Conservation (phyloP, 2,888 invertebrate genomes). For the Sinodicranocentrus sp. region DNA sequence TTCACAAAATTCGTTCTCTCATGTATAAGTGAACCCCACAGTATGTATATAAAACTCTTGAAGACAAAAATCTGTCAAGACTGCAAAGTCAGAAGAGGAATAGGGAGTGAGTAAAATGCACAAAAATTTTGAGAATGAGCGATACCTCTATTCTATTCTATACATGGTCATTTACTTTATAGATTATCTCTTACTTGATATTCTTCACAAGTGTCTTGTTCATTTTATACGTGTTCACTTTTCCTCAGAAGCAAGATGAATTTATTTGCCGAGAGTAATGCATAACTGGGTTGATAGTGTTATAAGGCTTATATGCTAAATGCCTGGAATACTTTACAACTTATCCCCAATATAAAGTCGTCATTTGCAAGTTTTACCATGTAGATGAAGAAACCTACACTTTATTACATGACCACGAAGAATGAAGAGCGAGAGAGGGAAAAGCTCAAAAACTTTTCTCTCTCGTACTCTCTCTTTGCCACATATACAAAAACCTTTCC, state of each 20-base stretch:
- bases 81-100: no score
- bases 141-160: no score
- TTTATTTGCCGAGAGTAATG: neutral
- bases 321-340: slow-evolving; percentile 10
- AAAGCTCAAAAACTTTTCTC: neutral
- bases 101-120: no score
- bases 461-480: neutral
- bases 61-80: no score
- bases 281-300: no score
- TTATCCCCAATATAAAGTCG: slow-evolving; percentile 22
- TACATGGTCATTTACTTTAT: no score
- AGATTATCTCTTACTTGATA: slow-evolving; percentile 10
- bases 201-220: slow-evolving; percentile 16
- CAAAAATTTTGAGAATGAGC: no score
- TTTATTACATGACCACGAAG: slow-evolving; percentile 22
- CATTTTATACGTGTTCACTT: slow-evolving; percentile 14
- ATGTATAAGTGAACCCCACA: no score
- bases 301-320: slow-evolving; percentile 6
- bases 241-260: slow-evolving; percentile 28
- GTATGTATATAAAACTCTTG: no score
- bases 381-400: slow-evolving; percentile 25
- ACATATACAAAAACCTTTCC: neutral
- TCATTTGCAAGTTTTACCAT: slow-evolving; percentile 23
- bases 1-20: no score
- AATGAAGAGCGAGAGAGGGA: slow-evolving; percentile 10